Conservation (phyloP, 2,113 vertebrate genomes). For the Trogon melanurus region DNA sequence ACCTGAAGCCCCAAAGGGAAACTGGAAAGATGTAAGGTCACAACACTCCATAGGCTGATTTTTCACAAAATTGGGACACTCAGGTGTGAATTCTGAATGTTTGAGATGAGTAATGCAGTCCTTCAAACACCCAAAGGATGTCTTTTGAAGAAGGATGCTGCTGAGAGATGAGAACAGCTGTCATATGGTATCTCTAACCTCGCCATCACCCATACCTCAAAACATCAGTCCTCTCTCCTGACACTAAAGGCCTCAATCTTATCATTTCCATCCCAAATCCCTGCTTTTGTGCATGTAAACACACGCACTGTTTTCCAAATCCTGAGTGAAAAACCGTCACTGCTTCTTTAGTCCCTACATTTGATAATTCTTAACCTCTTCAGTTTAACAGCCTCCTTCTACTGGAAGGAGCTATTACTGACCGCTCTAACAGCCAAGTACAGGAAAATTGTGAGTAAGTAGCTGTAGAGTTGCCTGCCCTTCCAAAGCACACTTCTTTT, state of each 20-base stretch:
- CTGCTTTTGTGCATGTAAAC: not conserved
- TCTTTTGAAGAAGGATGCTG: not conserved
- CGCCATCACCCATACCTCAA: rapidly evolving
- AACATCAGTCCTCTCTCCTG: not conserved
- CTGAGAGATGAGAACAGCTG: not conserved
- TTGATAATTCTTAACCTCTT: not conserved
- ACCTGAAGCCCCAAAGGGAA: not conserved
- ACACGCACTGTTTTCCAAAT: not conserved
- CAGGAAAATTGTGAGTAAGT: not conserved
- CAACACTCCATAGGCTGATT: not conserved
- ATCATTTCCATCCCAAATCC: not conserved
- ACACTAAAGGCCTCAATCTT: not conserved
- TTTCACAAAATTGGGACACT: not conserved
- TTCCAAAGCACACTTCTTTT: not conserved
- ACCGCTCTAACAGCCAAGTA: not conserved
- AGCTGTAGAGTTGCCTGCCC: not conserved
- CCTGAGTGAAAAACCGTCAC: not conserved
- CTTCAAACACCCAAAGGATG: not conserved
- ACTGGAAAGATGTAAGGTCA: not conserved
- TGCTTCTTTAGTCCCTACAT: not conserved
- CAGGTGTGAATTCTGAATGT: not conserved
- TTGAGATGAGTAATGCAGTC: not conserved
- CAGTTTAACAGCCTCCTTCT: not conserved
- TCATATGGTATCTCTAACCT: not conserved
- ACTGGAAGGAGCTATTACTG: not conserved